Conservation (phyloP, 2,113 vertebrate species). For the Callipepla californica region DNA sequence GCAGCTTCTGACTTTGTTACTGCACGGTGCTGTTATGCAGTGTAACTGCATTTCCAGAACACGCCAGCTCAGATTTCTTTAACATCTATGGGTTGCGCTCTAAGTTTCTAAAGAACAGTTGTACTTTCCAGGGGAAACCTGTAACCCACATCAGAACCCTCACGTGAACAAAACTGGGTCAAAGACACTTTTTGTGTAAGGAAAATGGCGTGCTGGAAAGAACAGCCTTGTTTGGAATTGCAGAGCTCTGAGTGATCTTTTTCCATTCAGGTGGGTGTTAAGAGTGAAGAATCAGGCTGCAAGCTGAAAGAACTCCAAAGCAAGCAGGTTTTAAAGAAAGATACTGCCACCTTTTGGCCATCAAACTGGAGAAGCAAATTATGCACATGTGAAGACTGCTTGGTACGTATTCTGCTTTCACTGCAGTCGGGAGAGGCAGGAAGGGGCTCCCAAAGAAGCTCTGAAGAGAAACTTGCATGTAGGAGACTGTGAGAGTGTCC, state of each 20-base stretch:
- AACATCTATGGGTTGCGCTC: not conserved
- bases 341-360: conserved; percentile 91
- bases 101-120: not conserved
- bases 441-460: not conserved
- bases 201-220: not conserved
- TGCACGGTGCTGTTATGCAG: accelerated
- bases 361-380: conserved; percentile 89
- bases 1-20: not conserved
- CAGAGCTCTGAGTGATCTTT: not conserved
- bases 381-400: conserved; percentile 88
- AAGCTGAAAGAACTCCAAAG: conserved; percentile 82
- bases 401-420: conserved; percentile 77
- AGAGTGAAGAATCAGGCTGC: conserved; percentile 72
- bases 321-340: conserved; percentile 67
- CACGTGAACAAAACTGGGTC: not conserved
- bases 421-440: not conserved
- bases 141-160: not conserved
- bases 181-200: not conserved
- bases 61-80: not conserved
- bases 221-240: not conserved
- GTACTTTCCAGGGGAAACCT: not conserved
- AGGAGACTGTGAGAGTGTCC: not conserved
- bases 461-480: not conserved
- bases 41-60: not conserved
- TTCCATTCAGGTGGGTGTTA: conserved; percentile 66